Conservation (phyloP, 1,140 invertebrate species). For the Psilanteris sp. region DNA sequence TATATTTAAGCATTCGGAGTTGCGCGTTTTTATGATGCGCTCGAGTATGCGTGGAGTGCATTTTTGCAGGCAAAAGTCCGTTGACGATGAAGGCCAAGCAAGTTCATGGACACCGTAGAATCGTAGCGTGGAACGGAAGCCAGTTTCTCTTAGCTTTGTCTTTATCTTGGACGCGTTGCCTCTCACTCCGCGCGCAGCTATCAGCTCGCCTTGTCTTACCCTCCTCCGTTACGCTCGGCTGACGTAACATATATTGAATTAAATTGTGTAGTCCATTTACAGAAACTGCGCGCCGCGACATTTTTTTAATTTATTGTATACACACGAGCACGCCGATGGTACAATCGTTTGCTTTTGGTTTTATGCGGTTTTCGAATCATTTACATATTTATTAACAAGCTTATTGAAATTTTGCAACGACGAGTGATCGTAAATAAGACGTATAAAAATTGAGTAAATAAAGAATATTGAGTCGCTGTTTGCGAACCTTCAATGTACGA, state of each 20-base stretch:
- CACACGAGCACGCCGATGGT: too few species aligned
- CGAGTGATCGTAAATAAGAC: too few species aligned
- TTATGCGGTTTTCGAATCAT: too few species aligned
- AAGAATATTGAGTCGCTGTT: too few species aligned
- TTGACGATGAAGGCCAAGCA: conserved; percentile 58
- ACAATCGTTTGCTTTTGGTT: conserved; percentile 7
- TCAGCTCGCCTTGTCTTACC: conserved; percentile 33
- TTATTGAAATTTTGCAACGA: too few species aligned
- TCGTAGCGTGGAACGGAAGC: conserved; percentile 55
- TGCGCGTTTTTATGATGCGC: conserved; percentile 22
- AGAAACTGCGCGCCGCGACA: conserved; percentile 1
- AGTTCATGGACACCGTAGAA: conserved; percentile 65
- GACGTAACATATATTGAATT: conserved; percentile 53
- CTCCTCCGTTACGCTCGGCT: conserved; percentile 30
- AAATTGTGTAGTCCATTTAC: conserved; percentile 40
- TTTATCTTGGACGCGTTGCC: conserved; percentile 10
- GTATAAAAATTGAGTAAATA: too few species aligned
- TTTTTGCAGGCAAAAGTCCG: conserved; percentile 45
- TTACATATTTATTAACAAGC: too few species aligned
- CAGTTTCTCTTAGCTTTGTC: conserved; percentile 45
- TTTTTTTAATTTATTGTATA: too few species aligned
- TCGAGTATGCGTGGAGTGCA: conserved; percentile 3
- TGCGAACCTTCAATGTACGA: too few species aligned
- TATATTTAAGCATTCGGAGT: neutral
- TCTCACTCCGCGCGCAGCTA: conserved; percentile 26